Evolutionary conservation across 2,888 invertebrate species (phyloP), one percentile per base, ranked within the genome.

Genomic region (Cacoxenus indagator): DNA sequence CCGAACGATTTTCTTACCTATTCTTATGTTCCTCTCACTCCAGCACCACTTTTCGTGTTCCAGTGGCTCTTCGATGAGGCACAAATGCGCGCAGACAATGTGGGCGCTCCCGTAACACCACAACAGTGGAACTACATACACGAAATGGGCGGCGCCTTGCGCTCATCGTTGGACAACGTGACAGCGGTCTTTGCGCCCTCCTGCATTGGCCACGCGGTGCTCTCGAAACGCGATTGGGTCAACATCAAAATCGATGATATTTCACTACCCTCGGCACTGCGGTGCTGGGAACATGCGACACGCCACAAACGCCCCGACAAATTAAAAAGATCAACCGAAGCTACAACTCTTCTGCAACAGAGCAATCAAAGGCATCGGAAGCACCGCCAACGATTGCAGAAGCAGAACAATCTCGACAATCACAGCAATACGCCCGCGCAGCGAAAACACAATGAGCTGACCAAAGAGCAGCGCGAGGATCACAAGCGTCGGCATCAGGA

Each of bases 51-150:
- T 27, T 98, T 97, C 86, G 93, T 98, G 26, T 96, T 97, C 86
- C 97, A 97, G 91, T 97, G 96, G 92, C 90, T 97, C 64, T 97
- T 96, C 87, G 97, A 98, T 86, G 96, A 97, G 84, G 97, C 97
- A 2, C 97, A 97, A 89, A 93, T 98, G 91, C 93, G 95, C 31
- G 96, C 95, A 0, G 96, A 96, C 86, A 97, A 97, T 80, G 95
- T 97, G 1, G 95, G 95, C 0, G 93, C 95, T 0, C 96, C 96
- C 1, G 93, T 95, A 1, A 94, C 96, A 14, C 94, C 95, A 67
- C 93, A 94, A 70, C 97, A 97, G 83, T 97, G 97, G 97, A 95
- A 96, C 80, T 96, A 96, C 81, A 96, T 97, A 70, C 96, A 97
- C 85, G 93, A 93, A 84, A 94, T 96, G 90, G 97, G 97, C 0